These are phyloP conservation scores for Cyprinus carpio DNA, from an alignment of 2,113 vertebrate species.

Conservation along the genomic window DNA sequence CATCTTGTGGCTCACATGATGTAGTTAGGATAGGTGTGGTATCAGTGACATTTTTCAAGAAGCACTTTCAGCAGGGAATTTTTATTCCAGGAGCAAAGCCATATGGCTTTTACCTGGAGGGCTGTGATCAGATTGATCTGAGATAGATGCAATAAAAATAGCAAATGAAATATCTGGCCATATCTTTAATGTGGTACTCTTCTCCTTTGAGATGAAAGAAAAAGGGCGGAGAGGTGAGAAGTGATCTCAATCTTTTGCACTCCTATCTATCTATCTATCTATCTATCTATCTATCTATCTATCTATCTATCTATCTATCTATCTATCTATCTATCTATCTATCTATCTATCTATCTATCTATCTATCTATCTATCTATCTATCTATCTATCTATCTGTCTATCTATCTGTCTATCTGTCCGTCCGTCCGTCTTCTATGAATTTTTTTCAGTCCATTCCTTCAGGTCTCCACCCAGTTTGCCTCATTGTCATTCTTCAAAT, in stretches of 20 bases:
- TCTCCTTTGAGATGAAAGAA: constrained; percentile 47
- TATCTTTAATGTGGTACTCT: constrained; percentile 74
- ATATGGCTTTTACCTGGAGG: constrained; percentile 74
- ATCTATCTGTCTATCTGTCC: neutral
- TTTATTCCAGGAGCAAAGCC: constrained; percentile 68
- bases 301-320: neutral
- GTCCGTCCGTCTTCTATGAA: neutral
- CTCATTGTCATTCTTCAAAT: constrained; percentile 28
- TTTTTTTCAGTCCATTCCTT: neutral
- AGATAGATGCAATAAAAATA: constrained; percentile 78
- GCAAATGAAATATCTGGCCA: constrained; percentile 76
- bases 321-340: no score
- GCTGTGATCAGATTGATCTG: constrained; percentile 74
- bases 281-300: neutral
- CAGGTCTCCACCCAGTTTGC: constrained; percentile 4
- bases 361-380: no score
- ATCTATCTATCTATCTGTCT: neutral
- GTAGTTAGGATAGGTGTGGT: constrained; percentile 58
- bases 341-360: no score
- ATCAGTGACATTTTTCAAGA: constrained; percentile 66
- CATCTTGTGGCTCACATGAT: neutral
- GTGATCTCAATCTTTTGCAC: neutral
- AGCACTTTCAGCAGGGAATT: constrained; percentile 74
- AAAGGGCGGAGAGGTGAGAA: neutral
- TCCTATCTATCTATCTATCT: neutral